These are phyloP conservation scores for Drosophila willistoni DNA, from an alignment of 1,140 invertebrate species.

Conservation along the genomic window DNA sequence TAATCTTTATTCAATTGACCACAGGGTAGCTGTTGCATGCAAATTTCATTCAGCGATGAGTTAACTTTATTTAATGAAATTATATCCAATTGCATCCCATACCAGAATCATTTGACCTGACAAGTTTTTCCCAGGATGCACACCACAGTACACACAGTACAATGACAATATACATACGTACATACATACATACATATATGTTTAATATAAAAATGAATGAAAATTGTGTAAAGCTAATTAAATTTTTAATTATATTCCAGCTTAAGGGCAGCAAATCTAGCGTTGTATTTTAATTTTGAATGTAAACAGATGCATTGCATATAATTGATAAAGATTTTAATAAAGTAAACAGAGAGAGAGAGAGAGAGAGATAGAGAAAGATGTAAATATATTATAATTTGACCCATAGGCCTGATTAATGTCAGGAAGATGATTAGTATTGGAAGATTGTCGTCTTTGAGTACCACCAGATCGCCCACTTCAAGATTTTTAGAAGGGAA, in stretches of 20 bases:
- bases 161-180: not conserved
- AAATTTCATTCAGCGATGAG: conserved; percentile 33
- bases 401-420: not conserved
- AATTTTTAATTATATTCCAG: conserved; percentile 58
- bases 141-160: conserved; percentile 2
- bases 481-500: too few species aligned
- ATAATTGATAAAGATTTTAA: conserved; percentile 21
- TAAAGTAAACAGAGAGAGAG: not conserved
- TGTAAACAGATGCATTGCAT: conserved; percentile 30
- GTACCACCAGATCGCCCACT: too few species aligned
- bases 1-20: conserved; percentile 40
- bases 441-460: too few species aligned
- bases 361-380: not conserved
- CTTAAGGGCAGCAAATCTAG: conserved; percentile 53
- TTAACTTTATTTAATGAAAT: conserved; percentile 66
- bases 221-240: conserved; percentile 55
- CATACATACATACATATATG: not conserved
- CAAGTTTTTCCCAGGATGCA: not conserved
- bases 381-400: not conserved
- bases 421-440: not conserved
- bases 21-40: conserved; percentile 8
- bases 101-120: conserved; percentile 17
- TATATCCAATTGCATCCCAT: conserved; percentile 18
- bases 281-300: conserved; percentile 32
- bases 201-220: conserved; percentile 39